Base-by-base conservation (phyloP, 2,888 invertebrate species). In the Perizoma affinitatum region DNA sequence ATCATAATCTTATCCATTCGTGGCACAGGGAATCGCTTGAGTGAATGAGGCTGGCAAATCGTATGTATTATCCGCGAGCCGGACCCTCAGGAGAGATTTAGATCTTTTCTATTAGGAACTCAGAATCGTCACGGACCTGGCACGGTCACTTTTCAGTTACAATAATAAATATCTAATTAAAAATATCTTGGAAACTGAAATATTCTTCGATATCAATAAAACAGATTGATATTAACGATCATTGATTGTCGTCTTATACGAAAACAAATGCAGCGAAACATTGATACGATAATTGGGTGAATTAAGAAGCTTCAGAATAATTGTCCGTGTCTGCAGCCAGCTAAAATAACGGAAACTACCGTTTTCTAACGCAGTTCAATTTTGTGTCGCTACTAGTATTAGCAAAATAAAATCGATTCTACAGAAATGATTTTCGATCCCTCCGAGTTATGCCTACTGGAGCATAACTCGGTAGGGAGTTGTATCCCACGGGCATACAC, bases 1-100 rank as follows among this genome's bases (percentile, higher is more conserved):
- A 40, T 49, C 5, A 34, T 22, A 34, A 10, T 5, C 9, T 45
- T 48, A 52, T 63, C 60, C 49, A 43, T 65, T 43, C 58, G 38
- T 44, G 36, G 53, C 47, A 58, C 61, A 67, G 63, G 34, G 49
- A 67, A 64, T 63, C 62, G 64, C 62, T 68, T 70, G 63, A 67
- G 65, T 67, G 62, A 58, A 58, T 61, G 61, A 50, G 61, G 48
- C 56, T 63, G 56, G 58, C 53, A 55, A 65, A 69, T 65, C 63
- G 65, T 54, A 43, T 59, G 52, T 60, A 61, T 69, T 67, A 65
- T 68, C 64, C 56, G 38, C 52, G 44, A 35, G 49, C 47, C 46
- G 45, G 45, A 63, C 63, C 58, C 61, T 52, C 8, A 54, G 47
- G 60, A 49, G 42, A 50, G 61, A 65, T 60, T 60, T 53, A 55